Conservation (phyloP, 2,113 vertebrate genomes). For the Gila orcuttii region DNA sequence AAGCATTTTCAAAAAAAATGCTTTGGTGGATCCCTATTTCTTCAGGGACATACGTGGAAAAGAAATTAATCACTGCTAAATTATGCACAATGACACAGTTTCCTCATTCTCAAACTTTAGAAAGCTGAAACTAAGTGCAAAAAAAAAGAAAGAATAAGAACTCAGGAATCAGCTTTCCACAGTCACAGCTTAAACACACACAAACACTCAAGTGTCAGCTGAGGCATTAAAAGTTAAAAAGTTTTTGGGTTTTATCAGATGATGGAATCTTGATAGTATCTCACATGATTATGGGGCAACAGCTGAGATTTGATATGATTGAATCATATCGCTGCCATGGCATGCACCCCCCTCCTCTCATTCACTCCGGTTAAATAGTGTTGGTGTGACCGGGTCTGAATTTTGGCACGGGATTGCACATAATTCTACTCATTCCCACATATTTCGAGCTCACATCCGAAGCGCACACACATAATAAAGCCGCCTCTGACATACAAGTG, state of each 20-base stretch:
- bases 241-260: not conserved
- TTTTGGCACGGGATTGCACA: too few relatives aligned
- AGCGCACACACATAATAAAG: too few relatives aligned
- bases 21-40: not conserved
- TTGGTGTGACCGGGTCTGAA: too few relatives aligned
- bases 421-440: too few relatives aligned
- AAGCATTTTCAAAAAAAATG: not conserved
- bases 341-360: not conserved
- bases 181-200: not conserved
- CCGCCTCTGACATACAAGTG: too few relatives aligned
- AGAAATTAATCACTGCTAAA: not conserved
- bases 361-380: too few relatives aligned
- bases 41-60: not conserved
- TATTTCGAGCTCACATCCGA: too few relatives aligned
- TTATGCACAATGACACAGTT: not conserved
- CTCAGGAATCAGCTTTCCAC: not conserved
- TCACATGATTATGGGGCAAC: not conserved
- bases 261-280: not conserved
- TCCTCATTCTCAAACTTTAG: not conserved
- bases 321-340: not conserved
- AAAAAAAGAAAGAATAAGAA: too few relatives aligned
- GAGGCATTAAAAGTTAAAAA: not conserved
- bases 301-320: not conserved
- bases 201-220: not conserved
- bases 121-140: not conserved